Percentiles rank a stretch among this genome's conserved stretches.
These are phyloP conservation scores for Steinernema khuongi DNA, from an alignment of 1,140 invertebrate genomes.

Conservation along the genomic window DNA sequence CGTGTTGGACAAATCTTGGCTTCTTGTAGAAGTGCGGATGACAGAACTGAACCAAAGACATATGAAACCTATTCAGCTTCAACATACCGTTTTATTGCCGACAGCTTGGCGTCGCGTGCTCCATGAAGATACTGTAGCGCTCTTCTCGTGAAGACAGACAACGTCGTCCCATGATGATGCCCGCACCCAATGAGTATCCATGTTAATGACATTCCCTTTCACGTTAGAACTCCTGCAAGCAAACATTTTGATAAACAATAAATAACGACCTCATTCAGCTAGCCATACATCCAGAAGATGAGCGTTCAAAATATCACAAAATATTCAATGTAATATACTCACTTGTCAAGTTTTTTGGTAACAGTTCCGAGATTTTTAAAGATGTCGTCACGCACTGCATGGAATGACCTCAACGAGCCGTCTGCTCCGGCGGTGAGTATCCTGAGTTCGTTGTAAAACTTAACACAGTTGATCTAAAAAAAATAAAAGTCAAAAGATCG, in stretches of 20 bases:
- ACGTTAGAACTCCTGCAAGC: neutral
- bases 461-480: neutral
- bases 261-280: too few species aligned
- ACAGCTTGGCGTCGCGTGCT: neutral
- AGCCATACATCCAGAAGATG: too few species aligned
- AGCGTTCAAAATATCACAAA: too few species aligned
- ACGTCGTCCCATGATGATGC: constrained; percentile 8
- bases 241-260: neutral
- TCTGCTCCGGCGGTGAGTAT: neutral
- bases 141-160: neutral
- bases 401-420: neutral
- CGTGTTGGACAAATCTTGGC: neutral
- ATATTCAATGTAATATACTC: too few species aligned
- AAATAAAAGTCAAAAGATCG: neutral
- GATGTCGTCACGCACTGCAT: neutral
- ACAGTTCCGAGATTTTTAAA: neutral
- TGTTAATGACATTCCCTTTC: neutral
- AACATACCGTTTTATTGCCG: neutral
- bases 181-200: neutral
- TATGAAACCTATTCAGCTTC: neutral
- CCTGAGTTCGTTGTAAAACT: neutral
- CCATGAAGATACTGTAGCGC: neutral
- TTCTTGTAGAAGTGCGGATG: neutral
- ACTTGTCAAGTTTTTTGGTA: neutral
- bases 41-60: neutral